Conservation (phyloP, 2,113 vertebrate species). For the Mirza zaza region DNA sequence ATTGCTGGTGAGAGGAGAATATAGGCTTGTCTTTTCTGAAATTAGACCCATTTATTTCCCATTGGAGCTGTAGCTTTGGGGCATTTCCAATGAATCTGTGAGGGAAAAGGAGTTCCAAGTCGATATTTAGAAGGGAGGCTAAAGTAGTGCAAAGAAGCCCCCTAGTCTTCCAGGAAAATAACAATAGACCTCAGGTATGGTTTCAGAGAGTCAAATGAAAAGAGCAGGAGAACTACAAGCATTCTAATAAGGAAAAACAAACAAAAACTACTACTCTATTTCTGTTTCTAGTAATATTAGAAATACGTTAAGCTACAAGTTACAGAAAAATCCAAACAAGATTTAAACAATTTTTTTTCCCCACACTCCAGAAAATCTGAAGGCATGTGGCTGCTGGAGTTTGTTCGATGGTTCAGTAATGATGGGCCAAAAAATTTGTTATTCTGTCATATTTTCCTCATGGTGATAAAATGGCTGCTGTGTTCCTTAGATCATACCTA, state of each 20-base stretch:
- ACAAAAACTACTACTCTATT: too few relatives aligned
- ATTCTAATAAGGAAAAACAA: not conserved
- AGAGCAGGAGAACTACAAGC: not conserved
- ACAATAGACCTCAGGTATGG: not conserved
- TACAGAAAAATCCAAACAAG: not conserved
- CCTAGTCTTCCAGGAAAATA: not conserved
- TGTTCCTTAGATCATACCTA: not conserved
- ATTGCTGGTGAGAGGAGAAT: not conserved
- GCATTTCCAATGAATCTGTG: not conserved
- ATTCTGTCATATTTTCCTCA: not conserved
- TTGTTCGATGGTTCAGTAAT: not conserved
- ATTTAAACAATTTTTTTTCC: not conserved
- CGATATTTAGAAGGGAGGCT: not conserved
- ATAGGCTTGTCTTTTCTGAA: slow-evolving; percentile 1
- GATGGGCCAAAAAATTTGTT: not conserved
- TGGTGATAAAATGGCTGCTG: not conserved
- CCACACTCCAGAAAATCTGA: not conserved
- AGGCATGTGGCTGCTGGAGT: not conserved
- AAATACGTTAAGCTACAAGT: not conserved
- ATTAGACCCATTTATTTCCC: slow-evolving; percentile 13
- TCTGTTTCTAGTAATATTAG: not conserved
- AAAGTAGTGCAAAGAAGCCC: not conserved
- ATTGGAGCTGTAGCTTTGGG: not conserved
- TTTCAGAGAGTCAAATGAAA: not conserved
- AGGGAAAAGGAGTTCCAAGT: not conserved